Conservation (phyloP, 2,888 invertebrate genomes). For the Parnassius glacialis region DNA sequence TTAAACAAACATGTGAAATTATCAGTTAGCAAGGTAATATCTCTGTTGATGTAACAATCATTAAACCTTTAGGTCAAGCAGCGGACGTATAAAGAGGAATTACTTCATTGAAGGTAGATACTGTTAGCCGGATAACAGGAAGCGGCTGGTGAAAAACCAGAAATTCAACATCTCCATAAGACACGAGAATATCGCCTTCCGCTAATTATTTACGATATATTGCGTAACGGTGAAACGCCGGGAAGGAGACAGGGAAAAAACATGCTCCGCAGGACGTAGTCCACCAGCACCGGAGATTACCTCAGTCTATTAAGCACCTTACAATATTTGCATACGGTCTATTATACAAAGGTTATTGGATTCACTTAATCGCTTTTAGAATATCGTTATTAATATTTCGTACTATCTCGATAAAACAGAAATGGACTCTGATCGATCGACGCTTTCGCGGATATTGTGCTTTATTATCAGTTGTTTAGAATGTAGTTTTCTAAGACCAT, state of each 20-base stretch:
- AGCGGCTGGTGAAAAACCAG: slow-evolving; percentile 70
- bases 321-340: slow-evolving; percentile 46
- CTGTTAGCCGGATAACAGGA: slow-evolving; percentile 65
- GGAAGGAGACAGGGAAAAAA: slow-evolving; percentile 77
- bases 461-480: slow-evolving; percentile 46
- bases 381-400: slow-evolving; percentile 78
- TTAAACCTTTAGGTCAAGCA: slow-evolving; percentile 36
- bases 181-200: slow-evolving; percentile 79
- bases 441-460: slow-evolving; percentile 44
- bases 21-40: neutral
- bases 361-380: slow-evolving; percentile 67
- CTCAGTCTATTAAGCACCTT: slow-evolving; percentile 48
- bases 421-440: slow-evolving; percentile 61
- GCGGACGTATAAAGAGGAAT: slow-evolving; percentile 46
- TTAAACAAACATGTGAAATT: slow-evolving; percentile 5
- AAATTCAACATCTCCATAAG: slow-evolving; percentile 74
- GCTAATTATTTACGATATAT: slow-evolving; percentile 81
- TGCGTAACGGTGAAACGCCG: slow-evolving; percentile 80
- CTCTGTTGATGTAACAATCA: slow-evolving; percentile 28
- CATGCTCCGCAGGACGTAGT: slow-evolving; percentile 72
- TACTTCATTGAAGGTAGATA: slow-evolving; percentile 36
- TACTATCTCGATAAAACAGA: slow-evolving; percentile 71
- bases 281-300: slow-evolving; percentile 48
- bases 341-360: slow-evolving; percentile 43
- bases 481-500: slow-evolving; percentile 37